Evolutionary conservation across 2,113 vertebrate genomes (phyloP).

Genomic region (Channa argus): DNA sequence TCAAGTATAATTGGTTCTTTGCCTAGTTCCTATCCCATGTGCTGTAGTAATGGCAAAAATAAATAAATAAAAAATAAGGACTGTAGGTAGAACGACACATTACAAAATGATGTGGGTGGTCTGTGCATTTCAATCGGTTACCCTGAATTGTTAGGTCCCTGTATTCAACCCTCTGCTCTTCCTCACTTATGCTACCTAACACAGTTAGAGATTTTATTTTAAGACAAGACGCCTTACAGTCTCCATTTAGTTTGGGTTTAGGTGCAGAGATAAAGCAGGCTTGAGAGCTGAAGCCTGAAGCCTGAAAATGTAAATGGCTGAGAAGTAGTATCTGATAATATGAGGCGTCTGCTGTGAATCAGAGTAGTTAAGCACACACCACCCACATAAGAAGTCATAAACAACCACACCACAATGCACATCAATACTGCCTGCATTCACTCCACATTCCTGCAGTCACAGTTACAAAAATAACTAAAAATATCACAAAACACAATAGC

Average conservation of each 20-base stretch:
- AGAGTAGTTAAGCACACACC: conserved; percentile 68
- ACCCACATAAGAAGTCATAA: conserved; percentile 74
- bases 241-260: too few relatives aligned
- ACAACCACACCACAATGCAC: conserved; percentile 70
- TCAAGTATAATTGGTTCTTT: neutral
- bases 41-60: neutral
- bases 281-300: conserved; percentile 10
- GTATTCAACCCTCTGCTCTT: neutral
- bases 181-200: neutral
- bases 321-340: conserved; percentile 68
- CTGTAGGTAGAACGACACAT: neutral
- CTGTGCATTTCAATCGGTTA: neutral
- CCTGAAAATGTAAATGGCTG: conserved; percentile 62
- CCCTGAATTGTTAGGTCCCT: neutral
- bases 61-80: neutral
- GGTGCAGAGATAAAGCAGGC: conserved; percentile 27
- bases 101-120: too few relatives aligned
- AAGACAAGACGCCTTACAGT: too few relatives aligned
- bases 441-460: conserved; percentile 76
- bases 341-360: conserved; percentile 65
- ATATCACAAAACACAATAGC: conserved; percentile 26
- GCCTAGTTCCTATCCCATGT: neutral
- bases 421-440: conserved; percentile 71
- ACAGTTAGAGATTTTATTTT: too few relatives aligned
- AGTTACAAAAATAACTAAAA: conserved; percentile 28